A percentile compares a stretch with the other conserved stretches of the same genome.
Evolutionary conservation across 2,888 invertebrate species (phyloP).

Genomic region (Fissipunctia ypsillon): DNA sequence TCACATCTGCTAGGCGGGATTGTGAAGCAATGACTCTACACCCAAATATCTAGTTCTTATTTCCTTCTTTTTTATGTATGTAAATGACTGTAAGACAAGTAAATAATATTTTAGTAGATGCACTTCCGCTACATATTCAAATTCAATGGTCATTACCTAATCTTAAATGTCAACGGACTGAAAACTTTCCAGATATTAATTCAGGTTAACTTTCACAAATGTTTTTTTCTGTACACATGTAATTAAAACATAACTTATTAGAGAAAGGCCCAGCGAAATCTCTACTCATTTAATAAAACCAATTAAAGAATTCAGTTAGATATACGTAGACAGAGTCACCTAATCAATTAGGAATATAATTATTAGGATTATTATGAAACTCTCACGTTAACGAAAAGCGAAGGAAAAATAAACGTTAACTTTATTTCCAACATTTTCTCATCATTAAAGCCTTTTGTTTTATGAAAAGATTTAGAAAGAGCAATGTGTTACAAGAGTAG

Average conservation of each 20-base stretch:
- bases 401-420: background rate
- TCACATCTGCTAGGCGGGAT: background rate
- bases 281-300: background rate
- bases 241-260: background rate
- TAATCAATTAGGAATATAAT: background rate
- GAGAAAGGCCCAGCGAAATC: background rate
- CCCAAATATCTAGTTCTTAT: background rate
- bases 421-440: background rate
- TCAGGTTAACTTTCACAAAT: slow-evolving; percentile 19
- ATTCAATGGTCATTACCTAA: slow-evolving; percentile 1
- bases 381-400: background rate
- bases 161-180: slow-evolving; percentile 15
- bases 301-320: slow-evolving; percentile 2
- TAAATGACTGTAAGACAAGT: background rate
- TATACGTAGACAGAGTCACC: background rate
- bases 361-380: too few species aligned
- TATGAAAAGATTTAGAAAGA: background rate
- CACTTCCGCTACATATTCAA: background rate
- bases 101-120: background rate
- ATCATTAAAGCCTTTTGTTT: background rate
- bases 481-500: background rate
- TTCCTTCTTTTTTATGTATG: too few species aligned
- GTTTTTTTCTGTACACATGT: background rate
- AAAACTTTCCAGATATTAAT: background rate
- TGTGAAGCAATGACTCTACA: too few species aligned